Base-by-base conservation (phyloP, 1,140 invertebrate species). In the Ruditapes philippinarum region DNA sequence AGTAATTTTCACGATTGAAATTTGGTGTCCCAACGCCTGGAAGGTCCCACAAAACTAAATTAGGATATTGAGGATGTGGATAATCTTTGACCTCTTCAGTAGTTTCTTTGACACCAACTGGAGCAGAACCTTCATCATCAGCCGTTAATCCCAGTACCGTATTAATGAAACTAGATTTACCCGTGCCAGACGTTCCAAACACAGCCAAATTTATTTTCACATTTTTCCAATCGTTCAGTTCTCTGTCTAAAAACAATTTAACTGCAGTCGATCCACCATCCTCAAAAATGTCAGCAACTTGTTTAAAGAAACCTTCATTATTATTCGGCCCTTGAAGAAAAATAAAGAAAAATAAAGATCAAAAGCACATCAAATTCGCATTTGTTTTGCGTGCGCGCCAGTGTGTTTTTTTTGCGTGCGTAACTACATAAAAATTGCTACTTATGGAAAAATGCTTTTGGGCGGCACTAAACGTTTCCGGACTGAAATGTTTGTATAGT, bases 11-110 rank as follows among this genome's bases (percentile, higher is more conserved):
- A 22, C 42, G 33, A 11, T 40, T 36, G n/a, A 22, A 78, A 14
- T 14, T 49, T 28, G 74, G 74, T 78, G 74, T 78, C 25, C 74
- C 74, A 31, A 78, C 36, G 14, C 74, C 74, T 49, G 74, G 74
- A 42, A 42, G 28, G 25, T 78, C 74, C 74, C 74, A 78, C 33
- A 78, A 45, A 40, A 78, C 74, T 19, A 78, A 17, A 9, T 78
- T 42, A n/a, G 74, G 74, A 42, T 49, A 33, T 42, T 17, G 22
- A 5, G 74, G 42, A 25, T 78, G 33, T n/a, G 42, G 36, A 28
- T 45, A 78, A 7, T n/a, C n/a, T 12, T 4, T 14, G 9, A 78
- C 25, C 2, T 22, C 22, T 17, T 49, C 28, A 17, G 74, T 78
- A 31, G 74, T 45, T 49, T 49, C 42, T 12, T 11, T 78, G 2